Evolutionary conservation across 2,797 vertebrate species (phyloP).

Genomic region (Hylomyscus alleni): DNA sequence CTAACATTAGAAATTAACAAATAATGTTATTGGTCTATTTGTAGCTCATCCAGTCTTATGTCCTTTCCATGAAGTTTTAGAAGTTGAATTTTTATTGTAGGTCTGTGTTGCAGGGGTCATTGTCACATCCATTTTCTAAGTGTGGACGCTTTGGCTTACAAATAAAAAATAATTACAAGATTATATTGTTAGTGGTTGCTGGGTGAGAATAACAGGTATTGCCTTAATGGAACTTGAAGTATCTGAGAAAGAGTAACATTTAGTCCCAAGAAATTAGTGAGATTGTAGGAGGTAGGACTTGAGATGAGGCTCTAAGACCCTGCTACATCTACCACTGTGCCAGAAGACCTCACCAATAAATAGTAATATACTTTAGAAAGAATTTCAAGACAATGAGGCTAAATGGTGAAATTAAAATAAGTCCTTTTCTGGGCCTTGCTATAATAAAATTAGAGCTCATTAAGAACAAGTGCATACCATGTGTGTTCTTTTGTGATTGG

Average conservation of each 20-base stretch:
- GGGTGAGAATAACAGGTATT: neutral
- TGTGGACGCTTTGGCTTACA: neutral
- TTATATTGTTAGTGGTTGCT: neutral
- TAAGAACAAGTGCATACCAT: too few relatives aligned
- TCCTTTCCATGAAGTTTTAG: neutral
- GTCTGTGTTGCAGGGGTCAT: neutral
- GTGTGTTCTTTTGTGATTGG: too few relatives aligned
- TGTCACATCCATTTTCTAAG: neutral
- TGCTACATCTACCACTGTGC: too few relatives aligned
- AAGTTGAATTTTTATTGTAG: neutral
- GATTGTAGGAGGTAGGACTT: neutral
- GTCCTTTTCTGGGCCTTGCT: neutral
- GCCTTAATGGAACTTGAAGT: neutral
- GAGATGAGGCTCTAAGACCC: neutral
- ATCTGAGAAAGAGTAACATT: neutral
- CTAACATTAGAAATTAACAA: constrained; percentile 51
- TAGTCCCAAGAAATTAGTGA: neutral
- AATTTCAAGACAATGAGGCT: neutral
- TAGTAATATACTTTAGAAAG: neutral
- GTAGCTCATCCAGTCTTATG: neutral
- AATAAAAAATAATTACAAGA: neutral
- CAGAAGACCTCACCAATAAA: neutral
- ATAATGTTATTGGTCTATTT: neutral
- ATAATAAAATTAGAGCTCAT: neutral
- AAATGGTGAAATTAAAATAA: neutral